A percentile compares a stretch with the other conserved stretches of the same genome.
Conservation (phyloP, 1,140 invertebrate genomes). For the Pseudomyrmex gracilis region DNA sequence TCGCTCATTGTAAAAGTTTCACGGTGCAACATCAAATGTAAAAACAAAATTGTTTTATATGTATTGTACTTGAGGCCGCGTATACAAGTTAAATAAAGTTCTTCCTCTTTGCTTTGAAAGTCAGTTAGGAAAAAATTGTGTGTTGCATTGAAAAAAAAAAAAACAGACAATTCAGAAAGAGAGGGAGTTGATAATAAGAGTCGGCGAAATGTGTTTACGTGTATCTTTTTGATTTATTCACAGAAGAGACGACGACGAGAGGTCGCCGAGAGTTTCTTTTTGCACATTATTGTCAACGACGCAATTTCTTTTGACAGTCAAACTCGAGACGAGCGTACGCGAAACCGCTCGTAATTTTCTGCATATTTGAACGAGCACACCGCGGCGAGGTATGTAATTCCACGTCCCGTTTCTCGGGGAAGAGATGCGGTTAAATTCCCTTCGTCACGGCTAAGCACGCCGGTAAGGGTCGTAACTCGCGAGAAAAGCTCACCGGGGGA, state of each 20-base stretch:
- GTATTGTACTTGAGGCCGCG: too few species aligned
- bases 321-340: background rate
- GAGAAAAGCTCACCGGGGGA: slow-evolving; percentile 5
- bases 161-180: too few species aligned
- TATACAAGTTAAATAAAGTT: background rate
- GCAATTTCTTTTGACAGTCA: slow-evolving; percentile 19
- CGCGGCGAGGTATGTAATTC: slow-evolving; percentile 4
- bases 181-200: slow-evolving; percentile 6
- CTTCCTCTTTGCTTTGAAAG: background rate
- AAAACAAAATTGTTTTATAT: background rate
- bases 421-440: slow-evolving; percentile 26
- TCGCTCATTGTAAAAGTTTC: background rate
- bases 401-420: background rate
- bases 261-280: background rate
- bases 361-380: background rate
- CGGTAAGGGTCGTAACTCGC: slow-evolving; percentile 19
- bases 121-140: too few species aligned
- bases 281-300: slow-evolving; percentile 27
- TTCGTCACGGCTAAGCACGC: slow-evolving; percentile 32
- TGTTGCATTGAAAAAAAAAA: too few species aligned
- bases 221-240: slow-evolving; percentile 25
- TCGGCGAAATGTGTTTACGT: background rate
- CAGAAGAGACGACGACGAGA: background rate
- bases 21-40: background rate
- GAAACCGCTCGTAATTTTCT: slow-evolving; percentile 19